A percentile compares a stretch with the other conserved stretches of the same genome.
phyloP scores from a whole-genome alignment of 2,888 invertebrate genomes.

The Cheilosia variabilis region DNA sequence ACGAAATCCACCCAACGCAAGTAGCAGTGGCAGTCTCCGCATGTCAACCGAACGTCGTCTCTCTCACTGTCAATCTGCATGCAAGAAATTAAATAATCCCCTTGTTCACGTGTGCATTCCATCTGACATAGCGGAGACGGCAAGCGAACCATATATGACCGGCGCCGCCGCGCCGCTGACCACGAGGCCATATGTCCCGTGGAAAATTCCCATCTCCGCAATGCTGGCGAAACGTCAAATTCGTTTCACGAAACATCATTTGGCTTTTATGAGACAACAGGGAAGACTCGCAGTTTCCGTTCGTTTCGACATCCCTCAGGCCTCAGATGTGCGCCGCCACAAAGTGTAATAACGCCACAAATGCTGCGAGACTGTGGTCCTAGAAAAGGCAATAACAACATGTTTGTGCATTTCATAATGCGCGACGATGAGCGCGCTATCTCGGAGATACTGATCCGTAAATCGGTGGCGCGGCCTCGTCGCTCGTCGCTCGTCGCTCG shows the following conservation, averaged over 20 bases:
- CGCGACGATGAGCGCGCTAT: conserved; percentile 25
- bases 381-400: conserved; percentile 71
- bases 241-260: conserved; percentile 59
- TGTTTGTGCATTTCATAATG: conserved; percentile 72
- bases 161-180: neutral
- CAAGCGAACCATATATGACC: conserved; percentile 31
- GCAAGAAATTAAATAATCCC: conserved; percentile 53
- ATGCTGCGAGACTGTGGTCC: conserved; percentile 42
- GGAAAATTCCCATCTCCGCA: conserved; percentile 36
- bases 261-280: conserved; percentile 70
- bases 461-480: conserved; percentile 41
- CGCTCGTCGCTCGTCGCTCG: conserved; percentile 27
- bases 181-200: conserved; percentile 54
- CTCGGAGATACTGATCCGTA: conserved; percentile 41
- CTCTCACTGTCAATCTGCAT: conserved; percentile 61
- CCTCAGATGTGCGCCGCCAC: conserved; percentile 70
- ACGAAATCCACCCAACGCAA: conserved; percentile 32
- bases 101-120: conserved; percentile 38
- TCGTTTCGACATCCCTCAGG: conserved; percentile 58
- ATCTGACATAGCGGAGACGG: conserved; percentile 16
- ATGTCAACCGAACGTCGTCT: conserved; percentile 18
- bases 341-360: conserved; percentile 67
- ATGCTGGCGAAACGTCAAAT: conserved; percentile 46
- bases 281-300: conserved; percentile 60
- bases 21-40: neutral